These are phyloP conservation scores for Leptodactylus fuscus DNA, from an alignment of 2,113 vertebrate genomes.

Conservation along the genomic window DNA sequence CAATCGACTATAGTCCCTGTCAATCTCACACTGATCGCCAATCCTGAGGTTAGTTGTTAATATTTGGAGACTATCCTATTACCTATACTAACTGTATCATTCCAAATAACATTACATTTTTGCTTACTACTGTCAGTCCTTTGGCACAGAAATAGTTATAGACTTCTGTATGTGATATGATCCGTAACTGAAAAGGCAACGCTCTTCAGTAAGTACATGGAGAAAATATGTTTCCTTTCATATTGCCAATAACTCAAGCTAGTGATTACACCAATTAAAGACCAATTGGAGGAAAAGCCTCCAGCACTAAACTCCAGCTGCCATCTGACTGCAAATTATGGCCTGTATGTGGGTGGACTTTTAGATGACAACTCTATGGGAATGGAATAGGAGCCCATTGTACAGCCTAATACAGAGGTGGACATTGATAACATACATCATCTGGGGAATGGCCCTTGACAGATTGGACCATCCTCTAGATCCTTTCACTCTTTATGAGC, in stretches of 20 bases:
- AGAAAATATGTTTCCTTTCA: conserved; percentile 71
- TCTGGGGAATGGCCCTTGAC: conserved; percentile 66
- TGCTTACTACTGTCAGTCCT: background rate
- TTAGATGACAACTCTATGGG: conserved; percentile 72
- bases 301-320: conserved; percentile 80
- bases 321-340: conserved; percentile 87
- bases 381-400: conserved; percentile 65
- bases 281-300: conserved; percentile 74
- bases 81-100: no score
- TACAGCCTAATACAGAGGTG: conserved; percentile 63
- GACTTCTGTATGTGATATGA: conserved; percentile 51
- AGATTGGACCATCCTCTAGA: conserved; percentile 65
- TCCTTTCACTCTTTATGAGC: conserved; percentile 66
- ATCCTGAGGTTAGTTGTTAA: no score
- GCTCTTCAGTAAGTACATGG: conserved; percentile 62
- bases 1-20: no score
- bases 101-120: background rate
- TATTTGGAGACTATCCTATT: no score
- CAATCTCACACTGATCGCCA: no score
- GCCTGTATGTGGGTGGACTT: conserved; percentile 83
- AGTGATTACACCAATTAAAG: conserved; percentile 86
- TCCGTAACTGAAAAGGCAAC: conserved; percentile 60
- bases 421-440: conserved; percentile 68
- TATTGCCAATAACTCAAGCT: conserved; percentile 83
- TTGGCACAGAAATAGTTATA: background rate